phyloP scores from a whole-genome alignment of 1,140 invertebrate genomes.

The Drosophila pandora region DNA sequence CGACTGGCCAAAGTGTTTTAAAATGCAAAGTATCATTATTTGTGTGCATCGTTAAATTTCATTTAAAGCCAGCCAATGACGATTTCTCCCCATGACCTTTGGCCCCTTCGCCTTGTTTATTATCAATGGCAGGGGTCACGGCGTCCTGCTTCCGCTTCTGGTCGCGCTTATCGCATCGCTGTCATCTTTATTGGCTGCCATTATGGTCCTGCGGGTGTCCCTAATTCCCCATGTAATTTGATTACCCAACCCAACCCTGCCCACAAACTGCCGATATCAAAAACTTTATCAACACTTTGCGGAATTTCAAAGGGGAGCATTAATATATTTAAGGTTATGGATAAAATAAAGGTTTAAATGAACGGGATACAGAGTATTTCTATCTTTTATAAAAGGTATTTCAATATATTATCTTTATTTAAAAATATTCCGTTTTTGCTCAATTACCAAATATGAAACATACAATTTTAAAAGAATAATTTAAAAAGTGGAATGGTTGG shows the following conservation, averaged over 20 bases:
- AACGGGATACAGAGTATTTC: not conserved
- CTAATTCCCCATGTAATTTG: conserved; percentile 73
- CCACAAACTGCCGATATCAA: conserved; percentile 50
- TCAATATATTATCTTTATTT: no score
- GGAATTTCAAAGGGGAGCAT: not conserved
- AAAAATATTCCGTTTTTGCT: no score
- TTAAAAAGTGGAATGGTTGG: no score
- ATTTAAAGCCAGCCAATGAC: conserved; percentile 62
- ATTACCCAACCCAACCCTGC: conserved; percentile 53
- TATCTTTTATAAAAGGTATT: not conserved
- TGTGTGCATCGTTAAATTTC: conserved; percentile 80
- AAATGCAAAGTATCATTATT: conserved; percentile 80
- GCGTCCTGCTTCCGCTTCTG: conserved; percentile 18
- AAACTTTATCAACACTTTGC: conserved; percentile 40
- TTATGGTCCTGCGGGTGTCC: conserved; percentile 71
- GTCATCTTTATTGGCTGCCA: conserved; percentile 76
- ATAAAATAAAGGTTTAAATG: not conserved
- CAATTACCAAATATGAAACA: no score
- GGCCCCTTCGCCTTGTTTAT: not conserved
- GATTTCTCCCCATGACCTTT: conserved; percentile 9
- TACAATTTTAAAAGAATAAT: no score
- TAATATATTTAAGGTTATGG: conserved; percentile 11
- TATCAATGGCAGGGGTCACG: conserved; percentile 25
- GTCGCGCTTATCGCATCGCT: conserved; percentile 69
- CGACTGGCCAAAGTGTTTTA: conserved; percentile 67